Percentiles rank a stretch among this genome's conserved stretches.
Evolutionary conservation across 2,113 vertebrate species (phyloP).

Genomic region (Machaerirhynchus nigripectus): DNA sequence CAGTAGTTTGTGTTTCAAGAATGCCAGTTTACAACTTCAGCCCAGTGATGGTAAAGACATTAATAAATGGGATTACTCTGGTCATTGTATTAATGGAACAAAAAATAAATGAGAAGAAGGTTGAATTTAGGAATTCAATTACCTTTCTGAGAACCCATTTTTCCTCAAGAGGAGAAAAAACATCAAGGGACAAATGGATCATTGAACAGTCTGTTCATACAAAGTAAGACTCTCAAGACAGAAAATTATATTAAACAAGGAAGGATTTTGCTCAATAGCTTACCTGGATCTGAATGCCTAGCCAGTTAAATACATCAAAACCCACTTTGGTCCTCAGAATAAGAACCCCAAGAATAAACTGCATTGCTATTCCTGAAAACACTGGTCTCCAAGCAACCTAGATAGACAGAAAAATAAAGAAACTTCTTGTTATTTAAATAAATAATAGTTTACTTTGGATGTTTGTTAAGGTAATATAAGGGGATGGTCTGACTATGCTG

Average conservation of each 20-base stretch:
- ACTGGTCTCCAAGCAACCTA: conserved; percentile 84
- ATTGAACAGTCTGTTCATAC: neutral
- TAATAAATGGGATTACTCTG: neutral
- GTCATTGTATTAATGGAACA: neutral
- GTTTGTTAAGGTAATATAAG: neutral
- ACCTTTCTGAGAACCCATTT: neutral
- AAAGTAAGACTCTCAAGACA: neutral
- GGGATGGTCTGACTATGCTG: neutral
- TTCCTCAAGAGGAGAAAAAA: neutral
- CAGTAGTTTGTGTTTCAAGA: neutral
- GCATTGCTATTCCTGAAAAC: conserved; percentile 79
- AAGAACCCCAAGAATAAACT: conserved; percentile 84
- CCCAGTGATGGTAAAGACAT: neutral
- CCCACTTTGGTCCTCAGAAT: conserved; percentile 80
- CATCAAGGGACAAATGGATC: neutral
- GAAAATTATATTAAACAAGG: neutral
- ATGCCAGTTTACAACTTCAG: neutral
- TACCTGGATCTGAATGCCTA: conserved; percentile 84
- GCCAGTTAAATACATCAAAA: conserved; percentile 73
- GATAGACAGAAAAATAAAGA: neutral
- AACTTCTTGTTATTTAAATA: neutral
- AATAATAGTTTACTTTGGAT: neutral
- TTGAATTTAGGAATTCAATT: neutral
- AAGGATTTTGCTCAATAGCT: neutral
- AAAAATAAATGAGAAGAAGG: neutral